Evolutionary conservation across 2,797 vertebrate genomes (phyloP).

Genomic region (Rhynchonycteris naso): DNA sequence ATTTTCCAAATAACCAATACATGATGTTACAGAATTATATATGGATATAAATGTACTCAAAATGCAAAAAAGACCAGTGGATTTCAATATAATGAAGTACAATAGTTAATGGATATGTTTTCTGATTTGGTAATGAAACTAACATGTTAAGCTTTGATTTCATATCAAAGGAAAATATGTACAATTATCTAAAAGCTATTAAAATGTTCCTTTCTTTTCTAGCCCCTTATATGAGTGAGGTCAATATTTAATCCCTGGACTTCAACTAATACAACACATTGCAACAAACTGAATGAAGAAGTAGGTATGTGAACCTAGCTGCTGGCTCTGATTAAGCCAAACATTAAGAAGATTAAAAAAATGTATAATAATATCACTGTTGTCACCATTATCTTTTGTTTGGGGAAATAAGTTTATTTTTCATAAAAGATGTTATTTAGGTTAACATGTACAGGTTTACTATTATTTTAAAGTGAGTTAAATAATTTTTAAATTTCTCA

Average conservation of each 20-base stretch:
- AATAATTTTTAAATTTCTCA: neutral
- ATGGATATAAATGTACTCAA: neutral
- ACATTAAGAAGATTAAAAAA: neutral
- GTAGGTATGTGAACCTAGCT: neutral
- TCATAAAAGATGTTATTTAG: neutral
- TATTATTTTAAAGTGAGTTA: conserved; percentile 25
- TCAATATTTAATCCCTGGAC: neutral
- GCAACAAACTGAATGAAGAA: neutral
- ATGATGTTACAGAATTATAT: conserved; percentile 1
- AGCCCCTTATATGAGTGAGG: neutral
- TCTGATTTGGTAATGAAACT: conserved; percentile 16
- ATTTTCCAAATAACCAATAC: conserved; percentile 1
- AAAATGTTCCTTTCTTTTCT: neutral
- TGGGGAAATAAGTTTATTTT: conserved; percentile 21
- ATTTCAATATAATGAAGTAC: neutral
- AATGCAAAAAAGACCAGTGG: neutral
- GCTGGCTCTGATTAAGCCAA: neutral
- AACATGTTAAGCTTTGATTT: conserved; percentile 21
- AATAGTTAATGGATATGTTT: neutral
- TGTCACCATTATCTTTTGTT: neutral
- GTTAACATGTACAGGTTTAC: neutral
- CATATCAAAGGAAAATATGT: neutral
- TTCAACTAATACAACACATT: neutral
- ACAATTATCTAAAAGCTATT: neutral
- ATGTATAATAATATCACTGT: neutral